Base-by-base conservation (phyloP, 2,797 vertebrate species). In the Centropyge bicolor region DNA sequence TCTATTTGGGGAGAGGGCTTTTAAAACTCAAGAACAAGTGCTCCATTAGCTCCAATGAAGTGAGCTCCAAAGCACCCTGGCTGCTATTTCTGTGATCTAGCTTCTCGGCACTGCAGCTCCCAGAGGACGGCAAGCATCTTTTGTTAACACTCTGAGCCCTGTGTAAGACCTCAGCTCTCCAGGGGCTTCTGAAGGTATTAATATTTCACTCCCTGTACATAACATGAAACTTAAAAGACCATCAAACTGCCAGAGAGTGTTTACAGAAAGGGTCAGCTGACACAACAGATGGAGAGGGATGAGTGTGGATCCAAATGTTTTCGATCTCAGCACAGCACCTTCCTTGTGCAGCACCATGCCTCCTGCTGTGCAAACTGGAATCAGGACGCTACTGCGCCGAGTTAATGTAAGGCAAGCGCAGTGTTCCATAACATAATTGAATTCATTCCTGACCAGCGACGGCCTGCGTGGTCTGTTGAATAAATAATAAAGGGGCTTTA, bases 81-180 rank as follows among this genome's bases (percentile, higher is more conserved):
- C 79, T 80, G 78, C 82, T 83, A 74, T 86, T 87, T 86, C 40
- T 83, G 83, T 76, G 66, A 76, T 72, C 36, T 49, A 13, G 57
- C 61, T 27, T 20, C 57, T 81, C 66, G 70, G 61, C 78, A 70
- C 84, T 85, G 66, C 79, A 83, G 74, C 86, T 81, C 55, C 78
- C 41, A 4, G 76, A 36, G 72, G 76, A 70, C 64, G 67, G 65
- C 74, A 83, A 83, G 82, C 79, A 82, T 70, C 78, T 76, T 85
- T 83, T 86, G 86, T 91, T 86, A 86, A 86, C 72, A 85, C 52
- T 75, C 66, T 40, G 41, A 76, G 78, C 61, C 43, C 14, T 59
- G 70, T 71, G 46, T 80, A 76, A 81, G 69, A 80, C 70, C 64
- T 78, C 17, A 19, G 16, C 54, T 60, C 81, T 45, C 77, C 22